A percentile compares a stretch with the other conserved stretches of the same genome.
Evolutionary conservation across 2,113 vertebrate genomes (phyloP).

Genomic region (Geococcyx californianus): DNA sequence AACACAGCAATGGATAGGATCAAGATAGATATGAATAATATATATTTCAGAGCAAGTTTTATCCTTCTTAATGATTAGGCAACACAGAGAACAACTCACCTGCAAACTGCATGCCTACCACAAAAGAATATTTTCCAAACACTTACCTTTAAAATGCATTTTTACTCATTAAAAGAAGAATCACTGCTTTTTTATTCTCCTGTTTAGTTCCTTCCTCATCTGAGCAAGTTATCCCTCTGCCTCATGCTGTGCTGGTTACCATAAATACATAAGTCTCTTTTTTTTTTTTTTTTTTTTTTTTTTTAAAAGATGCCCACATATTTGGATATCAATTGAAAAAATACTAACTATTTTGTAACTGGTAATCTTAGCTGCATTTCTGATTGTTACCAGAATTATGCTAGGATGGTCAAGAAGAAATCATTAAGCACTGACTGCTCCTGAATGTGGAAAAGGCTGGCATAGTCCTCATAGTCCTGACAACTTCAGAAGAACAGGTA

Average conservation of each 20-base stretch:
- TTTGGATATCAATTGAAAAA: background rate
- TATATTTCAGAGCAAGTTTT: background rate
- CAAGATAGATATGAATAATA: background rate
- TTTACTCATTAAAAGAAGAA: background rate
- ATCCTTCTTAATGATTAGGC: background rate
- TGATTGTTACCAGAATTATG: background rate
- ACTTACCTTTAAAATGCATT: background rate
- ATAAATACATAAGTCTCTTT: background rate
- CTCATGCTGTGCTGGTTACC: background rate
- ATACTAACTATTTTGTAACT: background rate
- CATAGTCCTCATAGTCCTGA: background rate
- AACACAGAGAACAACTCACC: background rate
- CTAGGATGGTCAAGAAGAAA: background rate
- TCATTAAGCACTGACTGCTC: background rate
- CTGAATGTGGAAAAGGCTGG: background rate
- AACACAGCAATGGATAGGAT: background rate
- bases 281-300: background rate
- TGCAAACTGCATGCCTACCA: background rate
- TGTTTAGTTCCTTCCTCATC: background rate
- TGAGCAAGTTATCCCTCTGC: background rate
- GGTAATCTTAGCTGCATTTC: background rate
- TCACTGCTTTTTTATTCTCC: background rate
- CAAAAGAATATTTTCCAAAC: background rate
- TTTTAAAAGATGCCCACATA: background rate
- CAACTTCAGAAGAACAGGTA: background rate